A percentile compares a stretch with the other conserved stretches of the same genome.
Conservation (phyloP, 2,888 invertebrate species). For the Nipponacmea schrenckii region DNA sequence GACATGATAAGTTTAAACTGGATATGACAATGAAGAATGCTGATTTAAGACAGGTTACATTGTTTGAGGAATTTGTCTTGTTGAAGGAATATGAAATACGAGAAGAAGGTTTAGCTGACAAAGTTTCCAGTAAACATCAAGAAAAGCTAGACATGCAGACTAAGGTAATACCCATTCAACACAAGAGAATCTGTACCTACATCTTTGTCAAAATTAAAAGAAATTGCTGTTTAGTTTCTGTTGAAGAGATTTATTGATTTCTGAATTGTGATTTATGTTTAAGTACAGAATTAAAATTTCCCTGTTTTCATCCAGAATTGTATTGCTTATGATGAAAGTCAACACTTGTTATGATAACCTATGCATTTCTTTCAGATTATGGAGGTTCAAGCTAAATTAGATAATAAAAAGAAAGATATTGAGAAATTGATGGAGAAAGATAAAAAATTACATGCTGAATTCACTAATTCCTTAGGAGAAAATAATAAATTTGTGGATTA, state of each 20-base stretch:
- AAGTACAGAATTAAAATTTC: no score
- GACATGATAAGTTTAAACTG: constrained; percentile 64
- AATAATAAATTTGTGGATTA: constrained; percentile 83
- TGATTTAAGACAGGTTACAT: constrained; percentile 63
- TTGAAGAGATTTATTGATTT: no score
- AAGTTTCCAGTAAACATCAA: constrained; percentile 60
- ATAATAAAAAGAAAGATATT: constrained; percentile 67
- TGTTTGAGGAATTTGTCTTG: constrained; percentile 67
- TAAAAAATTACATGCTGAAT: constrained; percentile 54
- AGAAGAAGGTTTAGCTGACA: constrained; percentile 64
- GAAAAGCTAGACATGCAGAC: constrained; percentile 66
- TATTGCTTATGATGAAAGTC: no score
- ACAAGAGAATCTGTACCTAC: not conserved
- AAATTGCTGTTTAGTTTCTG: not conserved
- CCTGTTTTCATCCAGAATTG: no score
- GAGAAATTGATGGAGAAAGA: constrained; percentile 65
- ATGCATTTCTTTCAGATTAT: constrained; percentile 44
- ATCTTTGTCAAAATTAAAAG: not conserved
- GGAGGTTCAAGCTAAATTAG: constrained; percentile 63
- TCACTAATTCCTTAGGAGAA: constrained; percentile 61
- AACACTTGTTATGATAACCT: no score
- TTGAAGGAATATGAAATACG: constrained; percentile 68
- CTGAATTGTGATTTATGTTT: no score
- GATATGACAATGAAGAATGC: constrained; percentile 66
- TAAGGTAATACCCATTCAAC: constrained; percentile 48